Evolutionary conservation across 2,888 invertebrate genomes (phyloP).

Genomic region (Lamproptera curius): DNA sequence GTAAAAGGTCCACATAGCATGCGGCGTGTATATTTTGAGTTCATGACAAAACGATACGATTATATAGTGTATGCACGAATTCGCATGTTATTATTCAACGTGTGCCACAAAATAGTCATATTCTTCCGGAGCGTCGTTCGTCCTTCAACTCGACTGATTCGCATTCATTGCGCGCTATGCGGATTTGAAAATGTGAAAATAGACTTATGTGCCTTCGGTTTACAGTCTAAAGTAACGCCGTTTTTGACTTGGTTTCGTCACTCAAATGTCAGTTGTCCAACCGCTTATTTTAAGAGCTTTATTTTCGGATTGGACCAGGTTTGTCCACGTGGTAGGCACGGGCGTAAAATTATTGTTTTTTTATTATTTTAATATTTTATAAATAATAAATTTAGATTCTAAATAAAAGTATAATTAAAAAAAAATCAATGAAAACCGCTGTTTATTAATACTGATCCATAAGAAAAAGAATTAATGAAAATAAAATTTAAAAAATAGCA

Average conservation of each 20-base stretch:
- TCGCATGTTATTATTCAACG: conserved; percentile 4
- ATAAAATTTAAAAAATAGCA: too few relatives aligned
- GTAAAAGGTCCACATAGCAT: too few relatives aligned
- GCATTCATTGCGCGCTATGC: conserved; percentile 24
- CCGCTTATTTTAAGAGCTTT: too few relatives aligned
- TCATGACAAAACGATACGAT: background rate
- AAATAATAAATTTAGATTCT: too few relatives aligned
- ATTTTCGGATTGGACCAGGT: too few relatives aligned
- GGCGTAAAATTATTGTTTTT: too few relatives aligned
- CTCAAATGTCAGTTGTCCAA: conserved; percentile 7
- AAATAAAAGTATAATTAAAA: too few relatives aligned
- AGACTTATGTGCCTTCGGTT: conserved; percentile 1
- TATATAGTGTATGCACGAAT: background rate
- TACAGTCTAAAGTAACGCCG: background rate
- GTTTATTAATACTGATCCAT: too few relatives aligned
- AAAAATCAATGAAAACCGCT: too few relatives aligned
- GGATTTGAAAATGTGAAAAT: conserved; percentile 8
- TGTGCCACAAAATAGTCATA: conserved; percentile 11
- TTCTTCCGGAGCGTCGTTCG: conserved; percentile 25
- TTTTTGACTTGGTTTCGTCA: background rate
- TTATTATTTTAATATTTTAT: too few relatives aligned
- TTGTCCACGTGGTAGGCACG: too few relatives aligned
- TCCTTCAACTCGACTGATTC: conserved; percentile 33
- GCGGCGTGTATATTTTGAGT: background rate
- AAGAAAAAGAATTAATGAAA: too few relatives aligned